Conservation (phyloP, 2,797 vertebrate genomes). For the Pelobates cultripes region DNA sequence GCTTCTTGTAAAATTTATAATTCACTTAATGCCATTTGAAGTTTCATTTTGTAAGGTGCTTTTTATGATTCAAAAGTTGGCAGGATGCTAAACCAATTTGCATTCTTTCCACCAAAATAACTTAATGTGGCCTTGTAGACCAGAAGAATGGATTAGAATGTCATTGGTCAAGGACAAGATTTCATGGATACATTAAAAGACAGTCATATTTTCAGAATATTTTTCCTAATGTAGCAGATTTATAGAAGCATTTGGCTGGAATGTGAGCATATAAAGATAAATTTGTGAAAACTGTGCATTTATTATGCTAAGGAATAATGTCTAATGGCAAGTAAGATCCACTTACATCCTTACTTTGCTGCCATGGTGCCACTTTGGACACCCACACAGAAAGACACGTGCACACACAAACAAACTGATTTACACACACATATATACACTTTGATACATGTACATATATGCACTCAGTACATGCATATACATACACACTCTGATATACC, state of each 20-base stretch:
- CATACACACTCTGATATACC: too few species aligned
- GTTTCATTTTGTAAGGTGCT: constrained; percentile 21
- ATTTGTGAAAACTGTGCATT: not conserved
- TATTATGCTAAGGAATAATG: not conserved
- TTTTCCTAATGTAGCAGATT: not conserved
- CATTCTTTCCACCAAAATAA: constrained; percentile 11
- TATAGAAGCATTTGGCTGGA: not conserved
- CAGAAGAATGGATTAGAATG: constrained; percentile 27
- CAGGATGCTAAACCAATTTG: constrained; percentile 34
- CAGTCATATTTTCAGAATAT: not conserved
- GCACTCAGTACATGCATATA: too few species aligned
- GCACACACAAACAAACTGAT: too few species aligned
- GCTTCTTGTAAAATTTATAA: constrained; percentile 24
- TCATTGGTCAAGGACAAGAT: constrained; percentile 16
- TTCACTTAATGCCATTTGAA: constrained; percentile 18
- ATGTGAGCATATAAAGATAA: not conserved
- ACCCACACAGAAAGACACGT: too few species aligned
- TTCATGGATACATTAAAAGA: constrained; percentile 9
- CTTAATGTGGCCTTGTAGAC: constrained; percentile 10
- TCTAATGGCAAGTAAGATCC: too few species aligned
- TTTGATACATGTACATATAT: too few species aligned
- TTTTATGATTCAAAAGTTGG: constrained; percentile 25
- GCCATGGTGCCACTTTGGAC: too few species aligned
- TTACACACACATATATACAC: too few species aligned
- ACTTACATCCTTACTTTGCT: too few species aligned